Conservation (phyloP, 2,797 vertebrate genomes). For the Sebastes iracundus region DNA sequence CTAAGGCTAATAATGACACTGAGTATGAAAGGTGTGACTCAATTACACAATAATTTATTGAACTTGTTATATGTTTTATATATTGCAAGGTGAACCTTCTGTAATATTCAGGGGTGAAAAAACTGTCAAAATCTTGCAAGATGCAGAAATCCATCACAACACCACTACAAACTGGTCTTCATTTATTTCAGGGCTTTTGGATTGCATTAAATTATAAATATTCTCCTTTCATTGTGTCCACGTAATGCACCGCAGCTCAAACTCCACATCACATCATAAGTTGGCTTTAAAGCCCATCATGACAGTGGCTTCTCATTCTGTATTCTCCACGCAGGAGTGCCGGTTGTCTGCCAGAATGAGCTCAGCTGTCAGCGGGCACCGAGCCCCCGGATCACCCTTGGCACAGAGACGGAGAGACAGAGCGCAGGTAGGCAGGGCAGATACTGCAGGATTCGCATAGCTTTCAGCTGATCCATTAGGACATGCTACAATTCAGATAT, state of each 20-base stretch:
- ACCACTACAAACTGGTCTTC: neutral
- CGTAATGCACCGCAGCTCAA: neutral
- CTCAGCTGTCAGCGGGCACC: constrained; percentile 69
- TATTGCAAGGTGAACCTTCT: neutral
- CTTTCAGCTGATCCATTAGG: constrained; percentile 77
- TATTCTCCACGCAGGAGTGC: constrained; percentile 47
- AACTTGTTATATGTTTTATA: neutral
- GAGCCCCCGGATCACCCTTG: constrained; percentile 54
- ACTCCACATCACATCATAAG: neutral
- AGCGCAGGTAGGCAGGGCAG: constrained; percentile 66
- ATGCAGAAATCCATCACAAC: neutral
- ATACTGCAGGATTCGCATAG: constrained; percentile 58
- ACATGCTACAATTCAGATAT: constrained; percentile 63
- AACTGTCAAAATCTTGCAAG: neutral
- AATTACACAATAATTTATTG: neutral
- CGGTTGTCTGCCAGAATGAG: constrained; percentile 52
- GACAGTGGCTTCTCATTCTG: constrained; percentile 19
- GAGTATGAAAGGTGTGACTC: neutral
- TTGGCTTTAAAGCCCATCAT: constrained; percentile 12
- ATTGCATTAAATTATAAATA: neutral
- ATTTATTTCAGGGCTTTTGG: neutral
- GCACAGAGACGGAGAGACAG: constrained; percentile 49
- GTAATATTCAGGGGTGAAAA: neutral
- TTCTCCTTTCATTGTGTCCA: neutral
- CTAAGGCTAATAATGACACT: neutral